A percentile compares a stretch with the other conserved stretches of the same genome.
Conservation (phyloP, 2,888 invertebrate species). For the Epirrhoe alternata region DNA sequence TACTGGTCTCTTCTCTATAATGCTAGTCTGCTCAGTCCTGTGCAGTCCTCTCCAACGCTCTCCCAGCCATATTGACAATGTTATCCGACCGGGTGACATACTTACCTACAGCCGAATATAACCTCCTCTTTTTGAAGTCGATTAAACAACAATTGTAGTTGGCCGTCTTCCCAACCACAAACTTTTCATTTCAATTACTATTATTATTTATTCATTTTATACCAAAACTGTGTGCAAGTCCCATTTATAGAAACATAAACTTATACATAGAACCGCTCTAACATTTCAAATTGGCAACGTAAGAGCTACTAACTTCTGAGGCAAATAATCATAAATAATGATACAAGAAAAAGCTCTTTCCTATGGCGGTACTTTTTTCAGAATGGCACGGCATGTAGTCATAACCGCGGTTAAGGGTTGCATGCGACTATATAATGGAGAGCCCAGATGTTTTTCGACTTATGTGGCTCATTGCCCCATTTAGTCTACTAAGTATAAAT, state of each 20-base stretch:
- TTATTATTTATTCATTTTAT: neutral
- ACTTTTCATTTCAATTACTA: no score
- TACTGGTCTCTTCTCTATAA: no score
- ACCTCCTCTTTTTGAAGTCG: no score
- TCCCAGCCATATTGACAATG: no score
- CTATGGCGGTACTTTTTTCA: constrained; percentile 30
- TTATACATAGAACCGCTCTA: constrained; percentile 1
- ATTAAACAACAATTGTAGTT: no score
- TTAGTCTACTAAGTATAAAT: constrained; percentile 46
- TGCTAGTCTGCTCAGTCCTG: neutral
- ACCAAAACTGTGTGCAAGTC: neutral
- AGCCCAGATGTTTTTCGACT: constrained; percentile 55
- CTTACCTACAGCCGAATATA: no score
- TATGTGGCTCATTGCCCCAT: constrained; percentile 48
- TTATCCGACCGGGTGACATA: no score
- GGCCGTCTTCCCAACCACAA: no score
- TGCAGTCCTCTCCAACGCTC: no score
- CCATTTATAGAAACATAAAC: constrained; percentile 8
- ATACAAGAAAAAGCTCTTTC: constrained; percentile 33
- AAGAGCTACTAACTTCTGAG: constrained; percentile 9
- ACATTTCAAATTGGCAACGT: constrained; percentile 15
- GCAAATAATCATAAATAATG: constrained; percentile 35
- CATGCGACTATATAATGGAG: constrained; percentile 24
- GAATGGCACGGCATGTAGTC: constrained; percentile 23
- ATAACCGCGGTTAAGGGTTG: constrained; percentile 24